A percentile compares a stretch with the other conserved stretches of the same genome.
Conservation (phyloP, 1,140 invertebrate species). For the Sitophilus oryzae region DNA sequence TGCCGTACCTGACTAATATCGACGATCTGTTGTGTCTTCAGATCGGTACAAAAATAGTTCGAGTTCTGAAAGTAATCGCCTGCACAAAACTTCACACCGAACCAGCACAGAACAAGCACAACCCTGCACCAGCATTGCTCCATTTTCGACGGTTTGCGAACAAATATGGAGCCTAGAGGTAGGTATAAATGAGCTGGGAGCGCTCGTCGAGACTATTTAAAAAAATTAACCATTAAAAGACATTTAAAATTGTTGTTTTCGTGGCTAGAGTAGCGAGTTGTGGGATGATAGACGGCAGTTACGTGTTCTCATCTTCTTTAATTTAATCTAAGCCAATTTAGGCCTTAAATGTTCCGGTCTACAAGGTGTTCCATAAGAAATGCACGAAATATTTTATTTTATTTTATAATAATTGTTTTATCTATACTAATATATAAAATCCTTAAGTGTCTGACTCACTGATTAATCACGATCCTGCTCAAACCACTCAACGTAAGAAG, state of each 20-base stretch:
- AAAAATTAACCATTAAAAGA: conserved; percentile 9
- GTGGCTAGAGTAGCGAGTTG: not conserved
- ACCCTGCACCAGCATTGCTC: not conserved
- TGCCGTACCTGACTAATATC: conserved; percentile 34
- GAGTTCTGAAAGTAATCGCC: conserved; percentile 4
- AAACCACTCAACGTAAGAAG: no score
- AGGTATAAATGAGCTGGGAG: not conserved
- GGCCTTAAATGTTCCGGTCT: not conserved
- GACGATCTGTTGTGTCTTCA: conserved; percentile 30
- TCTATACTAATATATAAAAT: no score
- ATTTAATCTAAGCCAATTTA: conserved; percentile 21
- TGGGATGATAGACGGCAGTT: conserved; percentile 8
- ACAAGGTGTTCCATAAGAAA: no score
- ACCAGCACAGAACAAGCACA: conserved; percentile 1
- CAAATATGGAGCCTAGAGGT: not conserved
- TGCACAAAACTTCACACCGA: conserved; percentile 5
- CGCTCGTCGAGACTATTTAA: conserved; percentile 15
- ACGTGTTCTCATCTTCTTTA: conserved; percentile 18
- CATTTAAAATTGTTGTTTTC: conserved; percentile 2
- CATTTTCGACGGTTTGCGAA: not conserved
- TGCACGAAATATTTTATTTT: no score
- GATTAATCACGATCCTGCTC: no score
- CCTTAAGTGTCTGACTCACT: no score
- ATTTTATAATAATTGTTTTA: no score
- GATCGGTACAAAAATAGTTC: conserved; percentile 30